These are phyloP conservation scores for Spialia ferax DNA, from an alignment of 2,888 invertebrate species.

Conservation along the genomic window DNA sequence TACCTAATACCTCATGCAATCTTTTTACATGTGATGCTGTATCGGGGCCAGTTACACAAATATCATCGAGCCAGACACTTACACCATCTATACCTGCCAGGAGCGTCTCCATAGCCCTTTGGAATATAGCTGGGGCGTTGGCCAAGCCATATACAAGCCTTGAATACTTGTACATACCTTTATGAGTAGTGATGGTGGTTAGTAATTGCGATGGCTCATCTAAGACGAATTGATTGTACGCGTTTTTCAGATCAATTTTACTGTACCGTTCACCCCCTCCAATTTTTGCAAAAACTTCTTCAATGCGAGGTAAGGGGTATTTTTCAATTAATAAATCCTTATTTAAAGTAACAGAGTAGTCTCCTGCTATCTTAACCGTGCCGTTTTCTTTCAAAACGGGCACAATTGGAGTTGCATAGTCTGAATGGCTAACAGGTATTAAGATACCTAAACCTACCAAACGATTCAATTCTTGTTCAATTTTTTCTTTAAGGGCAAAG, in stretches of 20 bases:
- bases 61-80: conserved; percentile 42
- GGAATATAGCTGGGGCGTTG: conserved; percentile 46
- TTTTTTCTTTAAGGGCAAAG: conserved; percentile 31
- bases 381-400: conserved; percentile 40
- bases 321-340: conserved; percentile 49
- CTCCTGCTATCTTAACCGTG: conserved; percentile 43
- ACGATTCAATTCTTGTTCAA: conserved; percentile 30
- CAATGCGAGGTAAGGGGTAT: conserved; percentile 48
- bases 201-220: conserved; percentile 29
- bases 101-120: conserved; percentile 44
- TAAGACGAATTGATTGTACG: conserved; percentile 48
- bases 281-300: conserved; percentile 48
- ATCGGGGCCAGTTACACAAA: conserved; percentile 42
- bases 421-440: conserved; percentile 10
- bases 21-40: conserved; percentile 7
- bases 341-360: conserved; percentile 51
- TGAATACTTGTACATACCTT: conserved; percentile 43
- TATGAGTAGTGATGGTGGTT: conserved; percentile 30
- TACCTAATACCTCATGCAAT: background rate
- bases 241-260: conserved; percentile 45
- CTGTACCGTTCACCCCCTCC: conserved; percentile 43
- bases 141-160: conserved; percentile 46
- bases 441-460: conserved; percentile 25
- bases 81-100: conserved; percentile 45
- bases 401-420: conserved; percentile 38